Percentiles rank a stretch among this genome's conserved stretches.
Evolutionary conservation across 2,888 invertebrate genomes (phyloP).

Genomic region (Oxytorus armatus): DNA sequence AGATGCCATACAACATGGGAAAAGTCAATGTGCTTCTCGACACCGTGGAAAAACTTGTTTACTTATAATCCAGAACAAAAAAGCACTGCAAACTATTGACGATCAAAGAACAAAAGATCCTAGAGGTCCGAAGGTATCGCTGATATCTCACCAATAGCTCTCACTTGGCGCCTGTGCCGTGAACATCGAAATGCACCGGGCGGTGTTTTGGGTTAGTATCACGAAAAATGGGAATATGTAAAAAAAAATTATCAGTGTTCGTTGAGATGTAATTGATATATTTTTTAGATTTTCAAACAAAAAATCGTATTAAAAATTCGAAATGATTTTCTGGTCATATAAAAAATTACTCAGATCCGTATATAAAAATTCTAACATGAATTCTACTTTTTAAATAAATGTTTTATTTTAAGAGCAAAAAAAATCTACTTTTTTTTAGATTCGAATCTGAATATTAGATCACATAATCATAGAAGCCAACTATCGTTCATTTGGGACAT

Average conservation of each 20-base stretch:
- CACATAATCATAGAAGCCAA: too few relatives aligned
- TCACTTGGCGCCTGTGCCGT: conserved; percentile 95
- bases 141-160: conserved; percentile 94
- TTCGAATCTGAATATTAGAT: too few relatives aligned
- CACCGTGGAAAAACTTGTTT: conserved; percentile 87
- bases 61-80: conserved; percentile 85
- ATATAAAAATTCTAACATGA: too few relatives aligned
- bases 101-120: conserved; percentile 87
- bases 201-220: conserved; percentile 93
- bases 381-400: too few relatives aligned
- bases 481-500: too few relatives aligned
- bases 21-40: conserved; percentile 86
- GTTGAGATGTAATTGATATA: not conserved
- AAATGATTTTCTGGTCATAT: too few relatives aligned
- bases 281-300: not conserved
- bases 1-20: conserved; percentile 73
- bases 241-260: not conserved
- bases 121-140: conserved; percentile 86
- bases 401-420: not conserved
- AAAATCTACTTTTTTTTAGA: too few relatives aligned
- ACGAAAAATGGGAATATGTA: not conserved
- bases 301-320: too few relatives aligned
- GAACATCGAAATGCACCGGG: conserved; percentile 94
- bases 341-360: too few relatives aligned
- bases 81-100: conserved; percentile 85